Conservation (phyloP, 2,797 vertebrate genomes). For the Myripristis murdjan region DNA sequence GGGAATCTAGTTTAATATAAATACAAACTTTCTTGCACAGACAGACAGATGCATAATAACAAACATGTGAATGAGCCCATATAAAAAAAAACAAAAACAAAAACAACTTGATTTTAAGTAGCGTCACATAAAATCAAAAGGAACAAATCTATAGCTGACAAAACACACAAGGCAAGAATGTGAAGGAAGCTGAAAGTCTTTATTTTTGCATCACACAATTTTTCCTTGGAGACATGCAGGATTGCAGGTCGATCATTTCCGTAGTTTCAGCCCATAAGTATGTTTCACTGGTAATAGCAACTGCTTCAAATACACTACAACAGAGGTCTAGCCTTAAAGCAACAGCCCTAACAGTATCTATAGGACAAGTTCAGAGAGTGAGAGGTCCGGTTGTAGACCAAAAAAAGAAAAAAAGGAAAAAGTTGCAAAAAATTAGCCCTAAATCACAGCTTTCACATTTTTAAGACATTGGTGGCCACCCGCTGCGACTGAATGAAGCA, state of each 20-base stretch:
- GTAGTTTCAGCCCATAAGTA: slow-evolving; percentile 70
- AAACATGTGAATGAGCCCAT: too few relatives aligned
- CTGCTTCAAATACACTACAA: slow-evolving; percentile 72
- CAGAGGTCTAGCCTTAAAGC: slow-evolving; percentile 70
- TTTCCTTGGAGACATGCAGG: slow-evolving; percentile 84
- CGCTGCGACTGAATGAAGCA: slow-evolving; percentile 39
- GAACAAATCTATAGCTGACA: neutral
- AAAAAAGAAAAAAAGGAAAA: slow-evolving; percentile 15
- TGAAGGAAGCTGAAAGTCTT: slow-evolving; percentile 78
- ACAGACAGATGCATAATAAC: too few relatives aligned
- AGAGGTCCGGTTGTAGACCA: slow-evolving; percentile 45
- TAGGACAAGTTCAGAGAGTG: slow-evolving; percentile 52
- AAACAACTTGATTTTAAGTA: too few relatives aligned
- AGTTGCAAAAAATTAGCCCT: slow-evolving; percentile 62
- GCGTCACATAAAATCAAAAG: too few relatives aligned
- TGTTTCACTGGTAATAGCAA: slow-evolving; percentile 69
- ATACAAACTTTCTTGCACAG: neutral
- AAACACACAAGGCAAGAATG: neutral
- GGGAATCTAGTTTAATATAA: too few relatives aligned
- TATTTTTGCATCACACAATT: slow-evolving; percentile 82
- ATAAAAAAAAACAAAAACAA: too few relatives aligned
- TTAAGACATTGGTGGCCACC: slow-evolving; percentile 66
- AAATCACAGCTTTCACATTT: slow-evolving; percentile 78
- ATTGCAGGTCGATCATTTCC: slow-evolving; percentile 78
- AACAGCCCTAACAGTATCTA: slow-evolving; percentile 60